Conservation (phyloP, 2,888 invertebrate genomes). For the Argynnis bischoffii region DNA sequence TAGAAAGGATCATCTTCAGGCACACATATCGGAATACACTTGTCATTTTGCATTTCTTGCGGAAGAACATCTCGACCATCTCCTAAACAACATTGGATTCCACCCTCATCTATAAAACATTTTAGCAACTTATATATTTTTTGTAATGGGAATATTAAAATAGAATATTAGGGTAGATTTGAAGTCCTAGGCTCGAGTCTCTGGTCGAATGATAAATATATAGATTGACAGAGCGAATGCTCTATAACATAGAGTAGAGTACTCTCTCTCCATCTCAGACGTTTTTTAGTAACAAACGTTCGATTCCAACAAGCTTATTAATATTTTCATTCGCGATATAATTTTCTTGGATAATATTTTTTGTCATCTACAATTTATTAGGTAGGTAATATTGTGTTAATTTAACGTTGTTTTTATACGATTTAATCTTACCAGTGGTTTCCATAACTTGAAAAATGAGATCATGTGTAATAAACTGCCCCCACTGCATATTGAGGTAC, state of each 20-base stretch:
- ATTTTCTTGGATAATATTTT: no score
- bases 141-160: neutral
- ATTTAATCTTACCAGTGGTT: slow-evolving; percentile 61
- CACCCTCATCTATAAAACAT: slow-evolving; percentile 63
- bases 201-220: no score
- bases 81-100: slow-evolving; percentile 78
- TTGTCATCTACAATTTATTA: no score
- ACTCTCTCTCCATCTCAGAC: no score
- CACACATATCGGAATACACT: slow-evolving; percentile 83
- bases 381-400: neutral
- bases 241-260: no score
- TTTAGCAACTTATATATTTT: neutral
- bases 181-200: no score
- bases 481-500: slow-evolving; percentile 87
- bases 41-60: slow-evolving; percentile 76
- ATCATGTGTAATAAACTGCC: slow-evolving; percentile 88
- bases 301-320: no score
- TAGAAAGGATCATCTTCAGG: slow-evolving; percentile 81
- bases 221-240: no score
- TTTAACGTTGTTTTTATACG: neutral
- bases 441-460: slow-evolving; percentile 85
- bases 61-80: slow-evolving; percentile 70
- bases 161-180: no score
- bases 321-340: no score
- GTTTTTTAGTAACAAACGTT: no score